Conservation (phyloP, 2,888 invertebrate genomes). For the Marasmarcha lunaedactyla region DNA sequence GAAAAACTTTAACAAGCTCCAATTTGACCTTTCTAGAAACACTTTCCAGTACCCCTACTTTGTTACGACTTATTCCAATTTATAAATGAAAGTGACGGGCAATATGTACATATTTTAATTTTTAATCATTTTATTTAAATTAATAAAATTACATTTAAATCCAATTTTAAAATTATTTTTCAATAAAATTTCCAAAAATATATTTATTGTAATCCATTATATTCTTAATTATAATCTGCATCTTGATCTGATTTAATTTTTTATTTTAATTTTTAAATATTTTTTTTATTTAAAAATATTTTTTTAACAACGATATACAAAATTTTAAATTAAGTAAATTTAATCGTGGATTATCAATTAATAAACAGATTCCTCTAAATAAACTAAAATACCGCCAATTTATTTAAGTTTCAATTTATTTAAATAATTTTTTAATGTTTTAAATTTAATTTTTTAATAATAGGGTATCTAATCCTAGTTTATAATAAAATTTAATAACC, state of each 20-base stretch:
- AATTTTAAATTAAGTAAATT: conserved; percentile 62
- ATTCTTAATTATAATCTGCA: conserved; percentile 75
- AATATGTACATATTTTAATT: conserved; percentile 81
- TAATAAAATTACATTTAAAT: conserved; percentile 75
- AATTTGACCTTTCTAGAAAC: conserved; percentile 75
- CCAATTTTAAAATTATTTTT: conserved; percentile 63
- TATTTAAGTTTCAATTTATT: conserved; percentile 75
- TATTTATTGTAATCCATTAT: conserved; percentile 77
- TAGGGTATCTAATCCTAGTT: conserved; percentile 80
- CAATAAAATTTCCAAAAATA: conserved; percentile 54
- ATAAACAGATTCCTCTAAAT: conserved; percentile 77
- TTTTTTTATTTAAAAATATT: conserved; percentile 51
- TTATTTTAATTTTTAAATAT: conserved; percentile 42
- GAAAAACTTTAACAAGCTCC: conserved; percentile 74
- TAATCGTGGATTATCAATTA: conserved; percentile 76
- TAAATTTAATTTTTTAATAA: conserved; percentile 69
- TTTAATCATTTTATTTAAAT: conserved; percentile 68
- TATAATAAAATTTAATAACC: conserved; percentile 54
- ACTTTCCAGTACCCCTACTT: conserved; percentile 83
- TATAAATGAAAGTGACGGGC: conserved; percentile 81
- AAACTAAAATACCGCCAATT: conserved; percentile 78
- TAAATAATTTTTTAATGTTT: conserved; percentile 70
- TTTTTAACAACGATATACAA: conserved; percentile 60
- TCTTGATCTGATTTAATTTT: conserved; percentile 77
- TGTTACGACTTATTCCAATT: conserved; percentile 85